Percentiles rank a stretch among this genome's conserved stretches.
Conservation (phyloP, 2,888 invertebrate species). For the Hypercompe scribonia region DNA sequence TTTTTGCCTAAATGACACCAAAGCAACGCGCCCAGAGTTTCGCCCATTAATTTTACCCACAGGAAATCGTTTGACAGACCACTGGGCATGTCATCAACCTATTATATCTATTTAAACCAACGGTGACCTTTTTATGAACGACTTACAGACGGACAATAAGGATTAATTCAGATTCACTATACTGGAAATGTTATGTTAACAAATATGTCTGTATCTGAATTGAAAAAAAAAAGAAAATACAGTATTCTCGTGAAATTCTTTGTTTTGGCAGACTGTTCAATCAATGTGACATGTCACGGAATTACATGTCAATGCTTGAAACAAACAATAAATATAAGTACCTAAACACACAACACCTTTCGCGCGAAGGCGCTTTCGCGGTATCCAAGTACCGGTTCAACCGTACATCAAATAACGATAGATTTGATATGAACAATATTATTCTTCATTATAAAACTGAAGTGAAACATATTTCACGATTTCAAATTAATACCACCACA, state of each 20-base stretch:
- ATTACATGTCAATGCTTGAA: slow-evolving; percentile 33
- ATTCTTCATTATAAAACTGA: background rate
- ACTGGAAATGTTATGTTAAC: slow-evolving; percentile 1
- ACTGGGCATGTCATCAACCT: slow-evolving; percentile 50
- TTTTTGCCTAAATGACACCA: slow-evolving; percentile 57
- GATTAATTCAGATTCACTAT: slow-evolving; percentile 8
- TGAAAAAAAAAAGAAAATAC: background rate
- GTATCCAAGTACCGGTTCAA: background rate
- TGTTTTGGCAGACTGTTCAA: slow-evolving; percentile 14
- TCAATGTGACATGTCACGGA: slow-evolving; percentile 25
- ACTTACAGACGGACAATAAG: slow-evolving; percentile 13
- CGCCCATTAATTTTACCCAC: slow-evolving; percentile 62
- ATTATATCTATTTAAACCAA: slow-evolving; percentile 35
- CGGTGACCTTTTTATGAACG: slow-evolving; percentile 23
- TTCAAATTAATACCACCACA: background rate
- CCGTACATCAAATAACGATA: background rate
- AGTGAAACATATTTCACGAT: background rate
- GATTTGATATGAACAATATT: background rate
- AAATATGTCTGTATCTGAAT: slow-evolving; percentile 6
- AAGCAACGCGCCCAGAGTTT: slow-evolving; percentile 55
- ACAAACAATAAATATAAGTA: slow-evolving; percentile 15
- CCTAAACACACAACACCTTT: too few species aligned
- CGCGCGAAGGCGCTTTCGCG: too few species aligned
- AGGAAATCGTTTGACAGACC: slow-evolving; percentile 62
- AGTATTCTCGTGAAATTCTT: slow-evolving; percentile 13